Evolutionary conservation across 2,888 invertebrate species (phyloP).

Genomic region (Oxytorus armatus): DNA sequence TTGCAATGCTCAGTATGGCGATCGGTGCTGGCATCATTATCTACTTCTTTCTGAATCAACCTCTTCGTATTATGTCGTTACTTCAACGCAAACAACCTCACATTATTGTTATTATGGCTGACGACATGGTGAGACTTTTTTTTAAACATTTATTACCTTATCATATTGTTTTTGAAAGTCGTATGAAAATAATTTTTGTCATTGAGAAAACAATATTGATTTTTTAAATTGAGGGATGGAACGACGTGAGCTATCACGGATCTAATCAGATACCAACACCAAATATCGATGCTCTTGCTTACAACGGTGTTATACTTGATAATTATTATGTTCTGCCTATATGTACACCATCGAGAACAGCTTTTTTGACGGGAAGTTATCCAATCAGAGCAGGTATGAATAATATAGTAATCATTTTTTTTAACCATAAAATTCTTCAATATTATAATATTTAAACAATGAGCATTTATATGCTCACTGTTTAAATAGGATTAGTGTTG

Average conservation of each 20-base stretch:
- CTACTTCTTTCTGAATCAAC: background rate
- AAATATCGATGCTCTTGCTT: slow-evolving; percentile 94
- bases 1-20: slow-evolving; percentile 2
- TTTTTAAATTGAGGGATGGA: slow-evolving; percentile 92
- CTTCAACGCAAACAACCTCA: slow-evolving; percentile 79
- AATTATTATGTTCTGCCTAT: slow-evolving; percentile 93
- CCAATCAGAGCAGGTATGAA: slow-evolving; percentile 89
- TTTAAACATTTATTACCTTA: no score
- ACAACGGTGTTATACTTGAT: slow-evolving; percentile 92
- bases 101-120: slow-evolving; percentile 86
- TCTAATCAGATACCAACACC: slow-evolving; percentile 94
- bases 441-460: no score
- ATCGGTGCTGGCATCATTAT: slow-evolving; percentile 19
- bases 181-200: no score
- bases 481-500: no score
- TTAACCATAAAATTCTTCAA: no score
- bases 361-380: slow-evolving; percentile 93
- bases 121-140: slow-evolving; percentile 85
- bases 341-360: slow-evolving; percentile 93
- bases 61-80: background rate
- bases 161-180: no score
- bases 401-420: no score
- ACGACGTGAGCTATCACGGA: slow-evolving; percentile 96
- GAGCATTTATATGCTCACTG: no score
- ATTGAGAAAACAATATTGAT: no score